A percentile compares a stretch with the other conserved stretches of the same genome.
These are phyloP conservation scores for Arizona elegans DNA, from an alignment of 2,113 vertebrate species.

Conservation along the genomic window DNA sequence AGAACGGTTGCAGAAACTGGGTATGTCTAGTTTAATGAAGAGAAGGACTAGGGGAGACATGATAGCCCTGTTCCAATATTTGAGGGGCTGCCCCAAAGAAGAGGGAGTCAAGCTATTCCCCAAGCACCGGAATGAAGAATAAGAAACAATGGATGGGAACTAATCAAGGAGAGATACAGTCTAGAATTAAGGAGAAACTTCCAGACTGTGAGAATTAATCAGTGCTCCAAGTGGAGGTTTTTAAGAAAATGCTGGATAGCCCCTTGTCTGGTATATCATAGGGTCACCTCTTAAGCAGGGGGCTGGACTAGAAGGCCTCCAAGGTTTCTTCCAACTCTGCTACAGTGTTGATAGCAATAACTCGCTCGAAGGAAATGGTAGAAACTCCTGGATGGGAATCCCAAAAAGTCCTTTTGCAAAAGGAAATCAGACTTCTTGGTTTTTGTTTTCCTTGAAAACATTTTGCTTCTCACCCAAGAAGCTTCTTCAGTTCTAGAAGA, in stretches of 20 bases:
- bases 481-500: not conserved
- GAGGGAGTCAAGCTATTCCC: not conserved
- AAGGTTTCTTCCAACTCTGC: not conserved
- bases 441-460: no score
- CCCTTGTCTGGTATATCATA: not conserved
- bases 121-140: no score
- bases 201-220: not conserved
- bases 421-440: no score
- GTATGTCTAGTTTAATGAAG: rapidly evolving
- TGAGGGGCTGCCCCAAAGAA: not conserved
- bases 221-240: not conserved
- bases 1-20: not conserved
- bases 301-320: not conserved
- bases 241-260: no score
- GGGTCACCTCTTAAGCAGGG: not conserved
- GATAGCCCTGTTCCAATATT: rapidly evolving
- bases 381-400: no score
- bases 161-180: not conserved
- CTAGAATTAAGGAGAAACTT: no score
- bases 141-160: not conserved
- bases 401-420: no score
- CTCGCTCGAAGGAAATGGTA: no score
- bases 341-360: not conserved
- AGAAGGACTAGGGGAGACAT: not conserved
- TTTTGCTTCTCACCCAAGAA: not conserved